Evolutionary conservation across 2,113 vertebrate species (phyloP).

Genomic region (Myotis yumanensis): DNA sequence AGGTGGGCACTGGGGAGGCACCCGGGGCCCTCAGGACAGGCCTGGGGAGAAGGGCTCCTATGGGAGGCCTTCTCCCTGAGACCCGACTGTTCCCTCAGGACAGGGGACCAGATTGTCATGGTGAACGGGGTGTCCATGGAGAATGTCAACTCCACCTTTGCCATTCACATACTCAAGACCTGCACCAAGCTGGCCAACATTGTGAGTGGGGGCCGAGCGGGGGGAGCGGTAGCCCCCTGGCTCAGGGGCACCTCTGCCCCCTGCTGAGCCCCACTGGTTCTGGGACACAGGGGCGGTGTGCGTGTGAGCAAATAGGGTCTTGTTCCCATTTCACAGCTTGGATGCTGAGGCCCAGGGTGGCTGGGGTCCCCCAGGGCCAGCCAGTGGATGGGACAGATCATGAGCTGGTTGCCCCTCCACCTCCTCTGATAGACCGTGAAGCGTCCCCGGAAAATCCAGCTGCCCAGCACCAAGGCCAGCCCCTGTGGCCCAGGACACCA

Average conservation of each 20-base stretch:
- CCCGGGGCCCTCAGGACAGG: neutral
- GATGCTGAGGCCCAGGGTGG: neutral
- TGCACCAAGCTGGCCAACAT: slow-evolving; percentile 90
- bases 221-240: neutral
- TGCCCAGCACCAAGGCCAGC: slow-evolving; percentile 80
- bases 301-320: neutral
- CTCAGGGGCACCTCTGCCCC: neutral
- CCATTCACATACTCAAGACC: slow-evolving; percentile 93
- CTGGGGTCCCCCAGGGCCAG: neutral
- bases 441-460: slow-evolving; percentile 89
- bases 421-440: slow-evolving; percentile 89
- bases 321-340: neutral
- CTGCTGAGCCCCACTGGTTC: accelerated
- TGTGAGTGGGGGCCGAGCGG: slow-evolving; percentile 86
- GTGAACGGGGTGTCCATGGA: slow-evolving; percentile 96
- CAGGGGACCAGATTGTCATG: slow-evolving; percentile 94
- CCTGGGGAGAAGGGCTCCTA: no score
- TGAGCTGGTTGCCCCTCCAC: neutral
- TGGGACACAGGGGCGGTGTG: accelerated
- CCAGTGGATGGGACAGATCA: accelerated
- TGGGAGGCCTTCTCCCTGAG: neutral
- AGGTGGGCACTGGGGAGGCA: neutral
- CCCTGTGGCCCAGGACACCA: slow-evolving; percentile 59
- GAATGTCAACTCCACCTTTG: slow-evolving; percentile 87
- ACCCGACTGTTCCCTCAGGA: slow-evolving; percentile 80